These are phyloP conservation scores for Heterochromis multidens DNA, from an alignment of 2,113 vertebrate species.

Conservation along the genomic window DNA sequence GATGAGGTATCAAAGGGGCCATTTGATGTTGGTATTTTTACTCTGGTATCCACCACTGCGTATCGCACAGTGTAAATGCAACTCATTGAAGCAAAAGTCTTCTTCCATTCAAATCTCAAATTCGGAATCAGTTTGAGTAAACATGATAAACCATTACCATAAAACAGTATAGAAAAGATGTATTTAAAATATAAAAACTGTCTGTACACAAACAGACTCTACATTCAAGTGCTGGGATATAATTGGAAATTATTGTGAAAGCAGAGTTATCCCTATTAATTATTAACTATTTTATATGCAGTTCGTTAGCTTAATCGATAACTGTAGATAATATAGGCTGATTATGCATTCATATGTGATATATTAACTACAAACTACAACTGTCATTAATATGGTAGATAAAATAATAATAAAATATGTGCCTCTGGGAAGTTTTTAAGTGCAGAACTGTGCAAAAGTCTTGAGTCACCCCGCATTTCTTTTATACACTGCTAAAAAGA, in stretches of 20 bases:
- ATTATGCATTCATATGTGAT: no score
- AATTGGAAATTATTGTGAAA: neutral
- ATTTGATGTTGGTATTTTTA: neutral
- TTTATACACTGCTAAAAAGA: no score
- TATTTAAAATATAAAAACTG: neutral
- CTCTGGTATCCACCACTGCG: neutral
- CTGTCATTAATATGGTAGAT: no score
- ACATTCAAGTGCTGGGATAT: neutral
- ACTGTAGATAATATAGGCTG: no score
- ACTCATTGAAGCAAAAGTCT: neutral
- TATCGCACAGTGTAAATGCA: neutral
- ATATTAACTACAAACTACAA: no score
- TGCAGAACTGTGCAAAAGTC: no score
- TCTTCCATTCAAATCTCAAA: neutral
- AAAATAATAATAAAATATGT: no score
- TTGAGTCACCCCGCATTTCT: no score
- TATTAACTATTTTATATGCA: no score
- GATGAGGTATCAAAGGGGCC: neutral
- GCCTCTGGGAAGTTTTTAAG: no score
- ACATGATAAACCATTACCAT: neutral
- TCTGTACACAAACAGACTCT: neutral
- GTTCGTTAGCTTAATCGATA: no score
- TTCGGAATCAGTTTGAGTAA: neutral
- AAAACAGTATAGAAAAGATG: neutral
- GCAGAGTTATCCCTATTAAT: no score